Percentiles rank a stretch among this genome's conserved stretches.
Conservation (phyloP, 2,888 invertebrate species). For the Tortrix viridana region DNA sequence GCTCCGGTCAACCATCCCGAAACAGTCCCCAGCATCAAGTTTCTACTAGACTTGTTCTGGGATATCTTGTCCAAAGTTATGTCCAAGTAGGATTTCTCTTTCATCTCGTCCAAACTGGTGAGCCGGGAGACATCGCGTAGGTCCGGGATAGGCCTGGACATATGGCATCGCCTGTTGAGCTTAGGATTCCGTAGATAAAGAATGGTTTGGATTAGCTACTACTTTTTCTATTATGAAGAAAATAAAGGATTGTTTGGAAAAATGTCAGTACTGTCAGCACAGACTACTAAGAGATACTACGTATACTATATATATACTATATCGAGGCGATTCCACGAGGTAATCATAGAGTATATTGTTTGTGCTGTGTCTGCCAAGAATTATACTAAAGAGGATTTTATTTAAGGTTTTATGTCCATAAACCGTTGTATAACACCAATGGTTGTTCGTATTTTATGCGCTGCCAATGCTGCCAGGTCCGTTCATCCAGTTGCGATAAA, state of each 20-base stretch:
- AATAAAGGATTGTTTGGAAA: no score
- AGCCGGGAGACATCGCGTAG: constrained; percentile 51
- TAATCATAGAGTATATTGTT: no score
- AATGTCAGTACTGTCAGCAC: constrained; percentile 1
- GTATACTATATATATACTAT: no score
- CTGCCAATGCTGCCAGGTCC: no score
- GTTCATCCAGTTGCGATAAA: no score
- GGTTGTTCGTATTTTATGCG: no score
- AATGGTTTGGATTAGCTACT: constrained; percentile 24
- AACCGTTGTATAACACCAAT: no score
- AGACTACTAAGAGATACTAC: no score
- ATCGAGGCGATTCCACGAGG: neutral
- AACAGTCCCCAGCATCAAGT: constrained; percentile 63
- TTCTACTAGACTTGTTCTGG: constrained; percentile 55
- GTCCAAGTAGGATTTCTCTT: constrained; percentile 56
- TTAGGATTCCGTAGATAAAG: constrained; percentile 37
- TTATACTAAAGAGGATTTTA: no score
- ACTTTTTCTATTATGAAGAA: neutral
- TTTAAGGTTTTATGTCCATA: no score
- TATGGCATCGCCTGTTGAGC: constrained; percentile 50
- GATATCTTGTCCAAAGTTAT: constrained; percentile 55
- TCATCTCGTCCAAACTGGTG: constrained; percentile 45
- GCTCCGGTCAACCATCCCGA: constrained; percentile 88
- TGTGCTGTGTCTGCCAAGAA: no score
- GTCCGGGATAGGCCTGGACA: constrained; percentile 68